phyloP scores from a whole-genome alignment of 2,888 invertebrate species.

The Nomada fabriciana region DNA sequence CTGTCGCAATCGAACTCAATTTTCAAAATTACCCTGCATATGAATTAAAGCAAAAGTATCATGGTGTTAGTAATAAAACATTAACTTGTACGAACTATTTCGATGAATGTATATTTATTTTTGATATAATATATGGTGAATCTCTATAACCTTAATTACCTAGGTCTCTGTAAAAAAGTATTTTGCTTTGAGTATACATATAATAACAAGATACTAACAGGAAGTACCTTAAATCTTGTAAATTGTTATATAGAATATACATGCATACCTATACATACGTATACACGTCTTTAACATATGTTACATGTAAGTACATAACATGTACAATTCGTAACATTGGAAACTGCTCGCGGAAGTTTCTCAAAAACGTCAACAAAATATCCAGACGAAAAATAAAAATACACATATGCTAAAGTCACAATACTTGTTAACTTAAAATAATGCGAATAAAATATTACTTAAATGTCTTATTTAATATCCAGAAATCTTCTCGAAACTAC shows the following conservation, averaged over 20 bases:
- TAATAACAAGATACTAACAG: neutral
- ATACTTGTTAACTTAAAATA: neutral
- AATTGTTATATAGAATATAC: neutral
- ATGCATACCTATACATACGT: neutral
- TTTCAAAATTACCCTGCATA: too few species aligned
- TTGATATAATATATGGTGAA: neutral
- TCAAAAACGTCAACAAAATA: neutral
- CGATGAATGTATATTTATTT: neutral
- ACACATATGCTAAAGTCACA: neutral
- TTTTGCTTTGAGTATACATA: neutral
- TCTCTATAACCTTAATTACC: neutral
- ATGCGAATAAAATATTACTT: neutral
- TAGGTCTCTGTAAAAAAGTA: slow-evolving; percentile 5
- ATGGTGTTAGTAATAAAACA: too few species aligned
- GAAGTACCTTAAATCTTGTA: neutral
- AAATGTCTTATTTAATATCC: neutral
- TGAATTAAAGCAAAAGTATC: too few species aligned
- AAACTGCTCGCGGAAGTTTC: too few species aligned
- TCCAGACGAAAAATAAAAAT: neutral
- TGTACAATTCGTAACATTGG: too few species aligned
- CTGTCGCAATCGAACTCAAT: too few species aligned
- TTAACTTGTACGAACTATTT: neutral
- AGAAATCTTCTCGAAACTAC: neutral
- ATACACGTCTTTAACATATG: neutral
- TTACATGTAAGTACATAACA: neutral